phyloP scores from a whole-genome alignment of 2,888 invertebrate genomes.

The Oxycera nigricornis region DNA sequence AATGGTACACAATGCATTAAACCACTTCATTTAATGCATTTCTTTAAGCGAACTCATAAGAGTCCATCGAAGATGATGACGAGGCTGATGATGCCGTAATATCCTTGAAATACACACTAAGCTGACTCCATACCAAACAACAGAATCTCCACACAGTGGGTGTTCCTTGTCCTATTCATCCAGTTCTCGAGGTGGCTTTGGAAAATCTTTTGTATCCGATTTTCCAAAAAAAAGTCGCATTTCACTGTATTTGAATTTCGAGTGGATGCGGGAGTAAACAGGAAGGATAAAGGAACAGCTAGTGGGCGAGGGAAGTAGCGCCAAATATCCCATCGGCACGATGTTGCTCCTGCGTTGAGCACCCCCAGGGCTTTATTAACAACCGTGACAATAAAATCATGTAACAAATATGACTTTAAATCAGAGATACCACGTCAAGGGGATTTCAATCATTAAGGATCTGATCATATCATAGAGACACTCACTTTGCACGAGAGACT shows the following conservation, averaged over 20 bases:
- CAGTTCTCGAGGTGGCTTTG: neutral
- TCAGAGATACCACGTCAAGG: slow-evolving; percentile 37
- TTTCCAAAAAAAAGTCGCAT: slow-evolving; percentile 30
- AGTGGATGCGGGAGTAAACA: slow-evolving; percentile 43
- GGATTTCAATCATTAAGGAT: slow-evolving; percentile 38
- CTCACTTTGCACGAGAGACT: too few relatives aligned
- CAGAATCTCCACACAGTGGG: slow-evolving; percentile 20
- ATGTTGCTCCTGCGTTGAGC: slow-evolving; percentile 41
- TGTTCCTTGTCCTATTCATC: neutral
- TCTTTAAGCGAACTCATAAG: slow-evolving; percentile 44
- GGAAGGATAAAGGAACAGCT: slow-evolving; percentile 38
- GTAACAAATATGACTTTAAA: slow-evolving; percentile 52
- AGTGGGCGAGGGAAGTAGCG: neutral
- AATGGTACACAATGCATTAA: slow-evolving; percentile 49
- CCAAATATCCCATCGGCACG: slow-evolving; percentile 45
- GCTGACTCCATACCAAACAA: slow-evolving; percentile 1
- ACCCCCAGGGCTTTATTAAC: slow-evolving; percentile 60
- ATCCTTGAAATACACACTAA: slow-evolving; percentile 41
- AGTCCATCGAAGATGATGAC: slow-evolving; percentile 41
- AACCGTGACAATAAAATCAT: slow-evolving; percentile 53
- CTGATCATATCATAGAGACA: neutral
- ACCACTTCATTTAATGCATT: slow-evolving; percentile 52
- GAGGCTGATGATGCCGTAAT: slow-evolving; percentile 33
- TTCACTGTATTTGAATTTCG: neutral
- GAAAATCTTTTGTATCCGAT: slow-evolving; percentile 35